Conservation (phyloP, 1,140 invertebrate species). For the Cecropterus lyciades region DNA sequence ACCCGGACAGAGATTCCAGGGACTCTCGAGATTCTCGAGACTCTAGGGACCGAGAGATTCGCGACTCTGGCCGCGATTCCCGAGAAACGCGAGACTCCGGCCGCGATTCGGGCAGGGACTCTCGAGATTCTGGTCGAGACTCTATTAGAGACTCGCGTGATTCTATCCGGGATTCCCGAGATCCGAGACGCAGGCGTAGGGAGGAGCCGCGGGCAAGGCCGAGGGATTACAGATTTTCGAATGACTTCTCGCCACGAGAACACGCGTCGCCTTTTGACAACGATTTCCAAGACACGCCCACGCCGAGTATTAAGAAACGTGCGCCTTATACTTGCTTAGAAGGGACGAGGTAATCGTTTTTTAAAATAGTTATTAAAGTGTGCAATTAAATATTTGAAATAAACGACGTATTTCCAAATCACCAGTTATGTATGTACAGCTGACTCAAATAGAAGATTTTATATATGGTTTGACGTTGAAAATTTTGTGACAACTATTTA, state of each 20-base stretch:
- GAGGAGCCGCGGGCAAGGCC: slow-evolving; percentile 44
- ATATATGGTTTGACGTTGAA: no score
- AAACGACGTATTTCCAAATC: no score
- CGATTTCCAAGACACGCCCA: slow-evolving; percentile 85
- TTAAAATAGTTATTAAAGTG: no score
- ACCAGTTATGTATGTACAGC: no score
- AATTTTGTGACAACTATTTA: no score
- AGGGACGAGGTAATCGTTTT: slow-evolving; percentile 56
- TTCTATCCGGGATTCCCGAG: slow-evolving; percentile 39
- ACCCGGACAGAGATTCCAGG: slow-evolving; percentile 45
- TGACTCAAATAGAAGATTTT: no score
- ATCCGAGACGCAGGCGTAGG: slow-evolving; percentile 43
- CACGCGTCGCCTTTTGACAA: slow-evolving; percentile 89
- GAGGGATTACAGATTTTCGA: slow-evolving; percentile 84
- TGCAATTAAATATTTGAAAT: no score
- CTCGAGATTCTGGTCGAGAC: slow-evolving; percentile 56
- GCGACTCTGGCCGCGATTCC: slow-evolving; percentile 56
- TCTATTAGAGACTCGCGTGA: slow-evolving; percentile 34
- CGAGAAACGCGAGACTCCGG: slow-evolving; percentile 60
- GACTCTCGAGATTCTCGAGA: slow-evolving; percentile 48
- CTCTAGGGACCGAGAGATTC: slow-evolving; percentile 38
- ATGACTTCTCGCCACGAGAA: slow-evolving; percentile 85
- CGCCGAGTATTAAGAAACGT: slow-evolving; percentile 60
- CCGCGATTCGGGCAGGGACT: slow-evolving; percentile 61
- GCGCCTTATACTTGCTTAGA: slow-evolving; percentile 72